Evolutionary conservation across 64 coral and sea anemone genomes (phyloP), one percentile per base, ranked within the genome.

Genomic region (Dendronephthya gigantea): DNA sequence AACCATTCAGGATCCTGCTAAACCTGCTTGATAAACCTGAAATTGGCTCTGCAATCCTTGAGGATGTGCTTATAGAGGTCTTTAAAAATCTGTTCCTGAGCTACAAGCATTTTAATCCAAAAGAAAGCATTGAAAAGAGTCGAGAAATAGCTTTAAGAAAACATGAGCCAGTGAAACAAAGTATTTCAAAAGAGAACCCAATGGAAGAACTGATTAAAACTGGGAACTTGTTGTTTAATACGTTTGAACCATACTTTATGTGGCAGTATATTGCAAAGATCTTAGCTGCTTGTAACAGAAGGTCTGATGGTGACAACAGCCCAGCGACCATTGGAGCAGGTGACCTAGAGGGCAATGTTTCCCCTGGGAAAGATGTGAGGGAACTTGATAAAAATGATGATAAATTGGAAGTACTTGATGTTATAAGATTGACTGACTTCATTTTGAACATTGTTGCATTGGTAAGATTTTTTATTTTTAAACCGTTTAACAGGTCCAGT

Each of bases 181-280:
- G 49, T 32, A 66, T 87, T 2, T 81, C 47, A 32, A 98, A 89
- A 82, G 86, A 84, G 6, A 90, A 93, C n/a, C 85, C 93, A 9
- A 89, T 92, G 12, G 92, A 98, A 66, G 95, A 98, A 83, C 65
- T 98, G 12, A 91, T 93, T 23, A 98, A 98, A 68, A 98, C 92
- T 31, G 95, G 91, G 4, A 98, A 98, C 56, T 87, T 98, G 7
- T 83, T 98, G 15, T 98, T 98, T 82, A 93, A 98, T 59, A 87
- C 90, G 7, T 98, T 98, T 91, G 95, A 98, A 31, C 95, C 95
- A 33, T 98, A 98, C 25, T 98, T 98, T 48, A 98, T 98, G 95
- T 98, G 95, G 95, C 86, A 93, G 23, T 98, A 93, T 68, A 86
- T 98, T 22, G 87, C 91, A 48, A 90, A 98, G 69, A 51, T 98